Base-by-base conservation (phyloP, 2,113 vertebrate genomes). In the Odocoileus virginianus region DNA sequence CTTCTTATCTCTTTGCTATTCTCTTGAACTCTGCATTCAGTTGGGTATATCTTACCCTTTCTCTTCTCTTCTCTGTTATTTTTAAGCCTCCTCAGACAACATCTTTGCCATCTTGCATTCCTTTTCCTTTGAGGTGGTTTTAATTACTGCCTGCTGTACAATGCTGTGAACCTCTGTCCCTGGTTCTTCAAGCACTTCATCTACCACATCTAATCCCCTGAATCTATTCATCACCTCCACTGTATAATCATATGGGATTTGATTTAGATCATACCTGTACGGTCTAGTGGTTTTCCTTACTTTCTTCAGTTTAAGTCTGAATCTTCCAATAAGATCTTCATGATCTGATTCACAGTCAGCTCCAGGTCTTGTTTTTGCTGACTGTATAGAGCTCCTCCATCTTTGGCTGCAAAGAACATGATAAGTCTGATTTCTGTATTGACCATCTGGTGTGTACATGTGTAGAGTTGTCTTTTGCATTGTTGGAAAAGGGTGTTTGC, bases 211-310 rank as follows among this genome's bases (percentile, higher is more conserved):
- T 74, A 43, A 43, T 25, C 67, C 36, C 36, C 64, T 40, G 36
- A 40, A 74, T 74, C 36, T 74, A 40, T 74, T 40, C 0, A 0
- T 71, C n/a, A 36, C n/a, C 2, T 40, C 5, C 36, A 3, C 1
- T 74, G 21, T 74, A 43, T 43, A 74, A 40, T 40, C 36, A 43
- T 74, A 6, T 40, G 67, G 67, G 36, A 25, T 74, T 74, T 74
- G 67, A 74, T 74, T 43, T 74, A 74, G 19, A 5, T 43, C 67
- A 74, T 43, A 40, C 67, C 11, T 74, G 67, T 40, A 43, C 30
- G 28, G 60, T 61, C 27, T 15, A 61, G 27, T 61, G 60, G 60
- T 61, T 30, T 61, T 61, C 28, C 12, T 28, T 15, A 61, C 27
- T 30, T 61, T 61, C 60, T 61, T 61, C 27, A 61, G 30, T 61